Evolutionary conservation across 2,888 invertebrate species (phyloP), one percentile per base, ranked within the genome.

Genomic region (Cantharis rufa): DNA sequence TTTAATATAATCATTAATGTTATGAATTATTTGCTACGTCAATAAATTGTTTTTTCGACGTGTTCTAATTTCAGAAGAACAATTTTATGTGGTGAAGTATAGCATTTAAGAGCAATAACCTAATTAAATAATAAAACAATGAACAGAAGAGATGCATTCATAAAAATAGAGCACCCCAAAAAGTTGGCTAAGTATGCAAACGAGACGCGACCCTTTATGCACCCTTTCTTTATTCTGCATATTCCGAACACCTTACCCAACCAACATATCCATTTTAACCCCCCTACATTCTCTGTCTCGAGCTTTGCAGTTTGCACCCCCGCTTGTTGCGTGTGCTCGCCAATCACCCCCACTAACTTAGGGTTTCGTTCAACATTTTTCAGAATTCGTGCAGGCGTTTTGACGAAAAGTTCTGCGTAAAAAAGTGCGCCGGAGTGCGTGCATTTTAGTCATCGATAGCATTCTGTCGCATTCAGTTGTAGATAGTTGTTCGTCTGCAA

Each of bases 341-440:
- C 78, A 80, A 78, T 79, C 82, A 81, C 81, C 87, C 87, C 87
- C 86, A 84, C 86, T 85, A 85, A 81, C 82, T 85, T 82, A 82
- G 85, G 84, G 84, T 84, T 84, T 85, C 85, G 85, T 85, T 85
- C 70, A 85, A 84, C 84, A 86, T 86, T 87, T 87, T 87, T 86
- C 87, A 87, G 87, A 87, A 87, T 86, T 86, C 85, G 86, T 85
- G 85, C 84, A 85, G 86, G 85, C 86, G 87, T 87, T 88, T 87
- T 86, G 64, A 66, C 24, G 64, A 66, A 66, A 66, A 66, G 64
- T 66, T 66, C 64, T 66, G 64, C 80, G 81, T 79, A 80, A 79
- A 81, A 81, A 81, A 81, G 79, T 79, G 78, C 79, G 80, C 80
- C 81, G 79, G 78, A 78, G 81, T 81, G 80, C 80, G 80, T 81